Evolutionary conservation across 2,113 vertebrate genomes (phyloP), one percentile per base, ranked within the genome.

Genomic region (Apaloderma vittatum): DNA sequence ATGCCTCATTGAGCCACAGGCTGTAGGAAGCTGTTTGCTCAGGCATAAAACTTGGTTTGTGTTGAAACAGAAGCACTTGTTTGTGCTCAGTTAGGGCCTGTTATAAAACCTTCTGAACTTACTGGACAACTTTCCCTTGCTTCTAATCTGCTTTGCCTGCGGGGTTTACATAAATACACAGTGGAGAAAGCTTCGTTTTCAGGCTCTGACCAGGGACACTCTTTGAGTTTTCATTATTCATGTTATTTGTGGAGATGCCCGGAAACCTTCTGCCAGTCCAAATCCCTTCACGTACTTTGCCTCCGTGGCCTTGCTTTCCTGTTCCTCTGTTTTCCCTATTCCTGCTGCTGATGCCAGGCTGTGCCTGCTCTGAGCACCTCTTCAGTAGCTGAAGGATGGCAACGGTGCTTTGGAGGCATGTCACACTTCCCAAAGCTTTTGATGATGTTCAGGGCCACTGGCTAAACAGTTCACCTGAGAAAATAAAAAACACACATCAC

Each of bases 21-120:
- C 30, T 23, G 3, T 7, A 78, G 79, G 68, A 94, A 92, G 61
- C 72, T 93, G 59, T 77, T 97, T 94, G 82, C 46, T 92, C 83
- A 65, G 82, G 94, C 90, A 86, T 96, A 71, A 94, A 93, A 92
- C 46, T 37, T 30, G 4, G 4, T 46, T 80, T 66, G 23, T 49
- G 36, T 88, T 92, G 88, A 89, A 65, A 52, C 22, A 94, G 46
- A 91, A 83, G 30, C 43, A 36, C 32, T 84, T 86, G 46, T 85
- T 88, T 94, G 43, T 90, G 65, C 57, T 80, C 59, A 63, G n/a
- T 68, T 91, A 77, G 37, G 19, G 9, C 21, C 34, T 88, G 90
- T 88, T 92, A 62, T 48, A 90, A 94, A 90, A 76, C 61, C 3
- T 20, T 36, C 54, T 59, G 36, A 82, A 48, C 51, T n/a, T 43